Evolutionary conservation across 2,888 invertebrate species (phyloP), one percentile per base, ranked within the genome.

Genomic region (Athripsodes cinereus): DNA sequence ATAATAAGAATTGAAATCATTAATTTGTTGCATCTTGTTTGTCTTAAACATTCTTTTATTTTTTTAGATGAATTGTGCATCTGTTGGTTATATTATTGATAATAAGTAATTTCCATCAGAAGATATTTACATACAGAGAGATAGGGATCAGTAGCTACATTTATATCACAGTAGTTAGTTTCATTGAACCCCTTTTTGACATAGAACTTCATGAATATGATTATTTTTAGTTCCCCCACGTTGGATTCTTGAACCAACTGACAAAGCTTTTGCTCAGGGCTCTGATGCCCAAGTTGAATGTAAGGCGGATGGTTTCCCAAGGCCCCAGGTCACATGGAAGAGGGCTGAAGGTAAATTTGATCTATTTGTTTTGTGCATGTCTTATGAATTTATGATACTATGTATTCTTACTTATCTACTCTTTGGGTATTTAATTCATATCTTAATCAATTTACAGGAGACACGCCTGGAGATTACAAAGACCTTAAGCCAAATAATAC

Each of bases 261-360:
- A 95, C 73, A 92, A 93, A 80, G 93, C 94, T 68, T 94, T 94
- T 77, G 93, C 94, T 65, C 93, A 94, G 79, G 93, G 94, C 66
- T 92, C 92, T 66, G 92, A 93, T 74, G 93, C 93, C 66, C 88
- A 92, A 72, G 90, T 95, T 68, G 94, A 95, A 82, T 95, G 95
- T 76, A 94, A 94, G 81, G 92, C 94, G 73, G 94, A 94, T 79
- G 94, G 95, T 68, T 95, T 94, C 80, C 95, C 94, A 62, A 92
- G 91, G 81, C 94, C 94, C 65, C 87, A 90, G 71, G 92, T 95
- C 51, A 92, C 92, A 66, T 95, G 95, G 95, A 95, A 94, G 79
- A 88, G 91, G 83, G 94, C 94, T 71, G 91, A 92, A 80, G 94
- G 94, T 93, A 81, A 50, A 71, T 59, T 55, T 48, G 5, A 52